A percentile compares a stretch with the other conserved stretches of the same genome.
Conservation (phyloP, 2,888 invertebrate genomes). For the Plebejus melissa region DNA sequence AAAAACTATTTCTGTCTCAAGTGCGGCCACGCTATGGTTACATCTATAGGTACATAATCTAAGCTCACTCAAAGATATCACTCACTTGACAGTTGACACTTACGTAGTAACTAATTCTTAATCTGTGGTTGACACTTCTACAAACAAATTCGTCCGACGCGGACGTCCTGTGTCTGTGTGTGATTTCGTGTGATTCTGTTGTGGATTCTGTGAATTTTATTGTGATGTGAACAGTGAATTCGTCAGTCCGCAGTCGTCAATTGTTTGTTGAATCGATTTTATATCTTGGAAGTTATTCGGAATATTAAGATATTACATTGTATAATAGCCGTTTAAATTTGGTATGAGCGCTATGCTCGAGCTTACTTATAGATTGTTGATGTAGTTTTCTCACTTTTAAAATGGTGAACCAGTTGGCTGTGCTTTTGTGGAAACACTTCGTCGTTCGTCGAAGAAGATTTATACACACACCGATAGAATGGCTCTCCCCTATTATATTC, state of each 20-base stretch:
- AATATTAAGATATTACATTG: not conserved
- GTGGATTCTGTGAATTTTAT: no score
- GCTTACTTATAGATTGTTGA: not conserved
- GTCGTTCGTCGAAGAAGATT: conserved; percentile 46
- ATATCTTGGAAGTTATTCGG: conserved; percentile 1
- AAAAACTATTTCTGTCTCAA: no score
- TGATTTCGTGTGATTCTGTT: no score
- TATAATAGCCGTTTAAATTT: not conserved
- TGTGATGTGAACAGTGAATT: no score
- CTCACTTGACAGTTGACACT: no score
- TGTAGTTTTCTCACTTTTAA: conserved; percentile 27
- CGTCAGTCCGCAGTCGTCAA: not conserved
- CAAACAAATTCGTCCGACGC: no score
- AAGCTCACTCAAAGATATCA: no score
- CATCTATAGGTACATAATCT: no score
- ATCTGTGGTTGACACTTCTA: no score
- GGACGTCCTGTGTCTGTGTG: no score
- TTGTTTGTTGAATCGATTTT: not conserved
- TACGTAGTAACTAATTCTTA: no score
- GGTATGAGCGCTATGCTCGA: not conserved
- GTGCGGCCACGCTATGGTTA: no score
- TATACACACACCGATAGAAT: conserved; percentile 46
- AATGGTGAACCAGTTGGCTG: conserved; percentile 41
- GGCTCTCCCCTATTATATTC: conserved; percentile 43
- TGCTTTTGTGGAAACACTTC: conserved; percentile 53